phyloP scores from a whole-genome alignment of 2,888 invertebrate genomes.

The Drosophila fulvimacula region DNA sequence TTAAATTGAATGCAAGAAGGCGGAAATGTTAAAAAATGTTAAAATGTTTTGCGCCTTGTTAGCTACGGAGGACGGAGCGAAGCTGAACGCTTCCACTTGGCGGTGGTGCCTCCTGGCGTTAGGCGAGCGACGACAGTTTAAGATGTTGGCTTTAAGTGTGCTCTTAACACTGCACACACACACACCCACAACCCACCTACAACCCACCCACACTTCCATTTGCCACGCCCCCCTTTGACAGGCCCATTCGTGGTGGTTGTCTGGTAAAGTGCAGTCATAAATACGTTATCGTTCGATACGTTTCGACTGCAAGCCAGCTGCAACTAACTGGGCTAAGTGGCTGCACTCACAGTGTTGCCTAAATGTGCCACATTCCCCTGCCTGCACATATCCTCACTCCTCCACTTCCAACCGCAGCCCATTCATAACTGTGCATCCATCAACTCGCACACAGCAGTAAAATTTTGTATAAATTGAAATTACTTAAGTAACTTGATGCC shows the following conservation, averaged over 20 bases:
- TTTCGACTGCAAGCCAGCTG: constrained; percentile 60
- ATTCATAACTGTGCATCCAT: constrained; percentile 32
- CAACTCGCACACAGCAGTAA: constrained; percentile 39
- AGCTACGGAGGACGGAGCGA: constrained; percentile 24
- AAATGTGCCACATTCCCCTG: constrained; percentile 24
- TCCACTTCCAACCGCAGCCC: constrained; percentile 38
- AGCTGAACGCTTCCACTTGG: constrained; percentile 54
- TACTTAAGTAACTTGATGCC: constrained; percentile 56
- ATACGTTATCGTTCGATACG: constrained; percentile 75
- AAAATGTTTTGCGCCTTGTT: constrained; percentile 74
- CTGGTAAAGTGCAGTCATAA: constrained; percentile 72
- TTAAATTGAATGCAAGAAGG: constrained; percentile 77
- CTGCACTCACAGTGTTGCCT: constrained; percentile 66
- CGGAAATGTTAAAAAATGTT: constrained; percentile 77
- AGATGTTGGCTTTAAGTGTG: constrained; percentile 50
- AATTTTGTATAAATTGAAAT: constrained; percentile 58
- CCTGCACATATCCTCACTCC: neutral
- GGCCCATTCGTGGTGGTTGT: constrained; percentile 58
- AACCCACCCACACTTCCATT: neutral
- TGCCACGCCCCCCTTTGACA: constrained; percentile 21
- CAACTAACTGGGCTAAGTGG: constrained; percentile 69
- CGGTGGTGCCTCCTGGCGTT: constrained; percentile 30
- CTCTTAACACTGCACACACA: constrained; percentile 1
- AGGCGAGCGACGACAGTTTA: constrained; percentile 49
- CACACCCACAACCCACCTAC: too few species aligned